Evolutionary conservation across 1,140 invertebrate genomes (phyloP).

Genomic region (Dinothrombium tinctorium): DNA sequence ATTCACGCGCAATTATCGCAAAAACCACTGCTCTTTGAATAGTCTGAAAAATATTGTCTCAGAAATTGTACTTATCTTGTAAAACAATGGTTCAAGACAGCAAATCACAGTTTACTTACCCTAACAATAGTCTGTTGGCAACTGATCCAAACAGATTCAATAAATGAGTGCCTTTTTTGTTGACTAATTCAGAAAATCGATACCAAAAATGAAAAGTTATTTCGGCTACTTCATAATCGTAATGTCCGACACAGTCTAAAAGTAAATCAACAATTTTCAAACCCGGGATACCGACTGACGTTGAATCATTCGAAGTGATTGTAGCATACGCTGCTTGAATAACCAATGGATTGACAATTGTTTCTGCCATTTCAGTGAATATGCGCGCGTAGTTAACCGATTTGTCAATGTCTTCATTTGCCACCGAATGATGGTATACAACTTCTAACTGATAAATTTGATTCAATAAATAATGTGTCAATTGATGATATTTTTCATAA

Average conservation of each 20-base stretch:
- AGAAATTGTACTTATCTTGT: too few relatives aligned
- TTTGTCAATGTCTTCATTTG: constrained; percentile 69
- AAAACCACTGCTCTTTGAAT: too few relatives aligned
- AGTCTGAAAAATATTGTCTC: too few relatives aligned
- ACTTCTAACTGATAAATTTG: constrained; percentile 54
- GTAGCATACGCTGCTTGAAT: not conserved
- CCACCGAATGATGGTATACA: constrained; percentile 69
- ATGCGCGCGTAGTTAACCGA: constrained; percentile 70
- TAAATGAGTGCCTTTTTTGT: constrained; percentile 43
- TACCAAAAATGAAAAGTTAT: constrained; percentile 96
- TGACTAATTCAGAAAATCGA: constrained; percentile 72
- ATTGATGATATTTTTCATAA: constrained; percentile 34
- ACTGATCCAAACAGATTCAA: not conserved
- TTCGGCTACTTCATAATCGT: constrained; percentile 89
- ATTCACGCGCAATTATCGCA: too few relatives aligned
- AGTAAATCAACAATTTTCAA: constrained; percentile 67
- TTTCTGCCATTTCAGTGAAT: constrained; percentile 80
- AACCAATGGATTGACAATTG: constrained; percentile 62
- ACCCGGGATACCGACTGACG: too few relatives aligned
- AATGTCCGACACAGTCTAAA: constrained; percentile 74
- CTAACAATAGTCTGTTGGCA: not conserved
- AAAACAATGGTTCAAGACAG: too few relatives aligned
- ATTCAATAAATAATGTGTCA: constrained; percentile 56
- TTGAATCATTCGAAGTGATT: not conserved
- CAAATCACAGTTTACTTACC: too few relatives aligned